Base-by-base conservation (phyloP, 2,113 vertebrate species). In the Lampris incognitus region DNA sequence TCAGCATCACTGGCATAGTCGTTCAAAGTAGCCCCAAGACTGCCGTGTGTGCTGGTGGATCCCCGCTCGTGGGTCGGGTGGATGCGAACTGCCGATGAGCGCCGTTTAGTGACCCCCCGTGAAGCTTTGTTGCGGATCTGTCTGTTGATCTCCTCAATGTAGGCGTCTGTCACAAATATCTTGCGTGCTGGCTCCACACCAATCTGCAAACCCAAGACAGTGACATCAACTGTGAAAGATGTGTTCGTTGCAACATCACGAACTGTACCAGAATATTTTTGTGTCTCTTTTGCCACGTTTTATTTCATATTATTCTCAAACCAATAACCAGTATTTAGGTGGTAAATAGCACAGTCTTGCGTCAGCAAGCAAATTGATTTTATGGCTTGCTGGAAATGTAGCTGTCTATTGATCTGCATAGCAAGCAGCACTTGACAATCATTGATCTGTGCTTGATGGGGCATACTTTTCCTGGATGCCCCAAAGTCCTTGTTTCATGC, bases 101-200 rank as follows among this genome's bases (percentile, higher is more conserved):
- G 88, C 0, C 92, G 89, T 59, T 91, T 94, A 4, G 84, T 91
- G 49, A 84, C 38, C 6, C 91, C 92, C 0, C 92, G 89, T 0
- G 87, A 93, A 9, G 83, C 82, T 84, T 92, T 94, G 87, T 55
- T 85, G 48, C 92, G 86, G 65, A 94, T 95, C 84, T 95, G 93
- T 39, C 42, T 79, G 90, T 94, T 95, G 84, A 94, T 94, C 59
- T 92, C 92, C 0, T 92, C 77, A 52, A 95, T 93, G 81, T 94
- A 93, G 51, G 91, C 39, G 5, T 94, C 92, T 0, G 92, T 95
- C 78, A 94, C 92, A 54, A 86, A 82, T 58, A 95, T 93, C 70
- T 92, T 92, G 0, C 64, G 82, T 1, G 92, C 90, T 2, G 92
- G 93, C 72, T 94, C 93, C 46, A 93, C 79, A 40, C 91, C 93